Conservation (phyloP, 1,140 invertebrate genomes). For the Procambarus clarkii region DNA sequence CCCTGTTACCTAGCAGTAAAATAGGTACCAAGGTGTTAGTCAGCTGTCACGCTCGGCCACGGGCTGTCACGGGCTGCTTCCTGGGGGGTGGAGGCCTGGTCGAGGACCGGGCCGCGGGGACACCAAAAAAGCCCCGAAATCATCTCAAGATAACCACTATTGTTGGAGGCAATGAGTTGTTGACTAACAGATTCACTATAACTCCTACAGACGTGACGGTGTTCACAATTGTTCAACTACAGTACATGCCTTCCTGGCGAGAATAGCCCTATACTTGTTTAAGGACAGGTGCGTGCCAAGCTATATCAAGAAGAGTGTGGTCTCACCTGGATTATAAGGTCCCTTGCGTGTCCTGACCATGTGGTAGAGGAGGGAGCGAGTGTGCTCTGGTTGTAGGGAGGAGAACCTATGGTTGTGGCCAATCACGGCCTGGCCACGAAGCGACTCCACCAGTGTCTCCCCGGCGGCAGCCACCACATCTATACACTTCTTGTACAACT, state of each 20-base stretch:
- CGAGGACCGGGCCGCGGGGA: no score
- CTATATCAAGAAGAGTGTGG: not conserved
- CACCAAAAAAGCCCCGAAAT: no score
- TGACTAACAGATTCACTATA: no score
- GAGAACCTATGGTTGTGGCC: slow-evolving; percentile 6
- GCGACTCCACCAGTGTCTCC: not conserved
- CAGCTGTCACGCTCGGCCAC: no score
- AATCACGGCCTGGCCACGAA: not conserved
- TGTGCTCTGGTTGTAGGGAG: slow-evolving; percentile 15
- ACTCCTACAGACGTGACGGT: no score
- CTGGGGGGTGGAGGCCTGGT: no score
- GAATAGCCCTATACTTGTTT: not conserved
- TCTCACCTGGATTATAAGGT: slow-evolving; percentile 1
- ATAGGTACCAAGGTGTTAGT: no score
- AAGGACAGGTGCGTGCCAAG: not conserved
- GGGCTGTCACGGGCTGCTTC: no score
- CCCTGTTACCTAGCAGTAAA: no score
- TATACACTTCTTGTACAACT: not conserved
- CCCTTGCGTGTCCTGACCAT: not conserved
- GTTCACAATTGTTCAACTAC: no score
- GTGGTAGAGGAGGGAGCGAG: slow-evolving; percentile 33
- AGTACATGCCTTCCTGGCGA: no score
- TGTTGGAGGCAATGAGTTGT: not conserved
- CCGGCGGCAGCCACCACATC: not conserved
- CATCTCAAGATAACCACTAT: no score